Evolutionary conservation across 2,113 vertebrate species (phyloP).

Genomic region (Ailurus styani): DNA sequence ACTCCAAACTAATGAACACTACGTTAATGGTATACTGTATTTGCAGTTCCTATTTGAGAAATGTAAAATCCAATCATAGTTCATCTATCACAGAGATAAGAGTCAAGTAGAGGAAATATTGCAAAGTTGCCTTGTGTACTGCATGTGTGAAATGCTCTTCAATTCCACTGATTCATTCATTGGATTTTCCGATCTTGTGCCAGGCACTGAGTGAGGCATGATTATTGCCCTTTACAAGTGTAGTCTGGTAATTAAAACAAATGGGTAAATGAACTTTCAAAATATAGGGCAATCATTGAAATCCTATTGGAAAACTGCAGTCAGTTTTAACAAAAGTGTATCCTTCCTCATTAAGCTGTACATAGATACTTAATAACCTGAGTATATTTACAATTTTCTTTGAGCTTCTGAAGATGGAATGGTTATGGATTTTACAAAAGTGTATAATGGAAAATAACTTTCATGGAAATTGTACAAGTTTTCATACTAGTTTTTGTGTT

Average conservation of each 20-base stretch:
- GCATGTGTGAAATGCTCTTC: not conserved
- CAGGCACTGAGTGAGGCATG: not conserved
- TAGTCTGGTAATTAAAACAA: constrained; percentile 25
- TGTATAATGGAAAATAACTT: not conserved
- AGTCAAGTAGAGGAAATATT: not conserved
- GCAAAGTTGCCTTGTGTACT: not conserved
- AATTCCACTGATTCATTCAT: not conserved
- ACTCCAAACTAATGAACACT: constrained; percentile 1
- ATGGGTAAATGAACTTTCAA: not conserved
- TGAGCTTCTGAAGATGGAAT: not conserved
- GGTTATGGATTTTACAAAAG: not conserved
- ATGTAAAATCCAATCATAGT: not conserved
- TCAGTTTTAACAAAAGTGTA: not conserved
- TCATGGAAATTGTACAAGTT: not conserved
- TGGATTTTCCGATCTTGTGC: not conserved
- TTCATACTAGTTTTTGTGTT: not conserved
- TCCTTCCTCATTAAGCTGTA: not conserved
- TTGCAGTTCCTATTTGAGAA: constrained; percentile 19
- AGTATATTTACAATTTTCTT: not conserved
- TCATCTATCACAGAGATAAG: not conserved
- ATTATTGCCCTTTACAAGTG: not conserved
- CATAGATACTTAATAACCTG: not conserved
- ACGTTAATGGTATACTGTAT: not conserved
- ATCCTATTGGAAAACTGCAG: not conserved
- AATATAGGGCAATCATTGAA: not conserved